Evolutionary conservation across 1,140 invertebrate species (phyloP).

Genomic region (Hyles vespertilio): DNA sequence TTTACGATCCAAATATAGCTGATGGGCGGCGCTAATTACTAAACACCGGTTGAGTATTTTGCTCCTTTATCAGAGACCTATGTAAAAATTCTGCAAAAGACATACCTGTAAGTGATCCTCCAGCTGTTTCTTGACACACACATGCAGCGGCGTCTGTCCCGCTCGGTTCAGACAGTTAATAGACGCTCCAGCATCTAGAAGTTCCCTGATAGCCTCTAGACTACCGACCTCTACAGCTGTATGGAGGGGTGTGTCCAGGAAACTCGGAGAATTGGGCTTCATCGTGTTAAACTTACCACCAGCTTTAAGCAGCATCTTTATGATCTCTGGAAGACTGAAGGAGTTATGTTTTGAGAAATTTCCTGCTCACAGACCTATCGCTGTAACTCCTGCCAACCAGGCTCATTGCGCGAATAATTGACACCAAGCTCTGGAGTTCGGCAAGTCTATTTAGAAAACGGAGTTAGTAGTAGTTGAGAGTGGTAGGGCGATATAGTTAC

Average conservation of each 20-base stretch:
- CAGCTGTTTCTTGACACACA: slow-evolving; percentile 72
- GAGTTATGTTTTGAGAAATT: background rate
- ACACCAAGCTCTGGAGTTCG: too few relatives aligned
- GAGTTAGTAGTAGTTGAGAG: too few relatives aligned
- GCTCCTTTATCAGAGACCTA: background rate
- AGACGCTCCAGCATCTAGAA: slow-evolving; percentile 73
- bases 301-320: slow-evolving; percentile 55
- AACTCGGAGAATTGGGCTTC: slow-evolving; percentile 32
- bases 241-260: slow-evolving; percentile 76
- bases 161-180: slow-evolving; percentile 75
- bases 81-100: background rate
- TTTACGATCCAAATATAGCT: too few relatives aligned
- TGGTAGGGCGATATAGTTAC: too few relatives aligned
- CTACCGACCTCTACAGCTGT: slow-evolving; percentile 76
- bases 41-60: background rate
- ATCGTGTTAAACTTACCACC: slow-evolving; percentile 50
- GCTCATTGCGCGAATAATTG: too few relatives aligned
- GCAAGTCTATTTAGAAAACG: too few relatives aligned
- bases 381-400: too few relatives aligned
- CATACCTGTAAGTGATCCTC: slow-evolving; percentile 61
- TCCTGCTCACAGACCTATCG: too few relatives aligned
- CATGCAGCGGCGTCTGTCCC: slow-evolving; percentile 78
- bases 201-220: slow-evolving; percentile 71
- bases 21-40: too few relatives aligned
- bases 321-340: slow-evolving; percentile 51